Base-by-base conservation (phyloP, 2,888 invertebrate species). In the Metacarcinus magister region DNA sequence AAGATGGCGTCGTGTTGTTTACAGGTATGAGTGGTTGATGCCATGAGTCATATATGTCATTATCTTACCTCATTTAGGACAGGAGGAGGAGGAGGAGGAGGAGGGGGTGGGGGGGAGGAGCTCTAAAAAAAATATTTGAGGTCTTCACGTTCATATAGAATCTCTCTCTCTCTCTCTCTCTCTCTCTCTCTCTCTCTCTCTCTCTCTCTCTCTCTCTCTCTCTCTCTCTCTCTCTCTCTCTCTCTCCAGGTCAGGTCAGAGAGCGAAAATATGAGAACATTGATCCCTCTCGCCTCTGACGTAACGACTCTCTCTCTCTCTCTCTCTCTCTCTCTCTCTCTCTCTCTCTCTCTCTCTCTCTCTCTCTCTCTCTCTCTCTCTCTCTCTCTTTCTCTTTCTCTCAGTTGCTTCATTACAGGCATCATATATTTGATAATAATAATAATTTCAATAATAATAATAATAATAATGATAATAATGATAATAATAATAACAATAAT, bases 291-390 rank as follows among this genome's bases (percentile, higher is more conserved):
- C 91, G 3, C 91, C 91, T 91, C 43, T 91, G 44, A 46, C 91
- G 43, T 46, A 46, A 44, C 28, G 44, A n/a, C 91, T n/a, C 91
- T 91, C 91, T 91, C 91, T 46, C 91, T 46, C 91, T 91, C 91
- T 91, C 91, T 46, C 91, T 91, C 91, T 91, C 91, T 91, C 91
- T 46, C 91, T 91, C 44, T 91, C 91, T 91, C 91, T 91, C 91
- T 91, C 91, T 91, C 91, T 91, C 91, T 91, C 91, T 91, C 91
- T 91, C 91, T 91, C 91, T 91, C 91, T 91, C 91, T 91, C 91
- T 91, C 91, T 91, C 91, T 91, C 91, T 91, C 91, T 44, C 91
- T 90, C 90, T 90, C 44, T 44, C 91, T 7, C 44, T 19, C 19
- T 44, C 44, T 43, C 43, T 44, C 91, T 91, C 89, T 89, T 32